Conservation (phyloP, 2,888 invertebrate species). For the Sminthurides aquaticus region DNA sequence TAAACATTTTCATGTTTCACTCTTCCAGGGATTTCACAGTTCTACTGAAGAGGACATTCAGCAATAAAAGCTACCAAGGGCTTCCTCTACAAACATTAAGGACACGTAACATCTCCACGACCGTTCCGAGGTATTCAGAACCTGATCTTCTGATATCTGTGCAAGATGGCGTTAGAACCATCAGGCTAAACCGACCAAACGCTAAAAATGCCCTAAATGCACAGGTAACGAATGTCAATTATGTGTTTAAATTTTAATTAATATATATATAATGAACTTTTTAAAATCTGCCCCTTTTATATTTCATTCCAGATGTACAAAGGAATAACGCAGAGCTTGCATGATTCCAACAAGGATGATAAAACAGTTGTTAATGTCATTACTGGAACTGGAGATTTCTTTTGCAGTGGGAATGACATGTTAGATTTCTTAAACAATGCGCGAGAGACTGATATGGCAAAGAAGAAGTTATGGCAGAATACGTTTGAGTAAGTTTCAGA, state of each 20-base stretch:
- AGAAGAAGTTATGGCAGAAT: background rate
- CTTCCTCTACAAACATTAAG: too few relatives aligned
- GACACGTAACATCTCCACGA: too few relatives aligned
- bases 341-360: slow-evolving; percentile 20
- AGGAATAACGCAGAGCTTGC: slow-evolving; percentile 12
- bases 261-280: background rate
- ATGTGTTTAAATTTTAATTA: background rate
- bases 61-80: too few relatives aligned
- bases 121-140: background rate
- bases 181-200: slow-evolving; percentile 65
- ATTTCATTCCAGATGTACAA: slow-evolving; percentile 20
- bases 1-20: too few relatives aligned
- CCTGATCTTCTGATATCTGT: slow-evolving; percentile 44
- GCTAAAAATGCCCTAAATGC: slow-evolving; percentile 71
- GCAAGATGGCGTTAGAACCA: slow-evolving; percentile 53
- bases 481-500: background rate
- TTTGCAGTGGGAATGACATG: slow-evolving; percentile 26
- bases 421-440: slow-evolving; percentile 13
- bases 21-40: too few relatives aligned
- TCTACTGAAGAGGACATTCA: too few relatives aligned
- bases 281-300: background rate
- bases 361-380: slow-evolving; percentile 20
- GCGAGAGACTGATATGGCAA: background rate
- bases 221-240: slow-evolving; percentile 41
- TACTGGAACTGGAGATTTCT: slow-evolving; percentile 26